Conservation (phyloP, 2,888 invertebrate genomes). For the Salticus scenicus region DNA sequence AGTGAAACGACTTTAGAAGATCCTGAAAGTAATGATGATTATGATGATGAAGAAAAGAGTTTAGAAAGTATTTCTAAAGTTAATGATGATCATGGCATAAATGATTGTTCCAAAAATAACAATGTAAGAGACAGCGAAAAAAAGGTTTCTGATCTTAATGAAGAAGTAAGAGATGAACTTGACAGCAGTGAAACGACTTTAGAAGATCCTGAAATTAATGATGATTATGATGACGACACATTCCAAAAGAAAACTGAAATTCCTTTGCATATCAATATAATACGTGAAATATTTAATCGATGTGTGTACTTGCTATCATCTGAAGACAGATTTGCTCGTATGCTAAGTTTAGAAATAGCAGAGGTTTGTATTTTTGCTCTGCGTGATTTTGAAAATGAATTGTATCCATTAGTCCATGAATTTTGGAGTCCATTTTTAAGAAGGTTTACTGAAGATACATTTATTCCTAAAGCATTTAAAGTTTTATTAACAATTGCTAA, state of each 20-base stretch:
- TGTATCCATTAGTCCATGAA: conserved; percentile 57
- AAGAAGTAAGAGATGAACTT: no score
- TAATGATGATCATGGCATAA: background rate
- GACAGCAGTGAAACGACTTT: background rate
- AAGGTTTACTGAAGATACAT: conserved; percentile 53
- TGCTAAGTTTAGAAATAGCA: conserved; percentile 39
- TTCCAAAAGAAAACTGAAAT: background rate
- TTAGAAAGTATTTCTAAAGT: no score
- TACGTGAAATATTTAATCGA: conserved; percentile 42
- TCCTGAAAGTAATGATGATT: no score
- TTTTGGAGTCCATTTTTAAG: conserved; percentile 56
- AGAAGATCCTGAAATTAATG: background rate
- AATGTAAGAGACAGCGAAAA: no score
- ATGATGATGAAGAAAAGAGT: no score
- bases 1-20: background rate
- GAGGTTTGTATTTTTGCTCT: conserved; percentile 42
- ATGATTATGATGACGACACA: conserved; percentile 22
- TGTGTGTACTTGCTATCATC: conserved; percentile 55
- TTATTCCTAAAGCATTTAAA: conserved; percentile 53
- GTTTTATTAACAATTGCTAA: conserved; percentile 51
- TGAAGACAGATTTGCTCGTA: conserved; percentile 16
- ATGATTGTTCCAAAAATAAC: no score
- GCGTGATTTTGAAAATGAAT: conserved; percentile 37
- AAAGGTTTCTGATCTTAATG: no score
- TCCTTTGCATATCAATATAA: conserved; percentile 40